phyloP scores from a whole-genome alignment of 2,888 invertebrate species.

The Agrilus biguttatus region DNA sequence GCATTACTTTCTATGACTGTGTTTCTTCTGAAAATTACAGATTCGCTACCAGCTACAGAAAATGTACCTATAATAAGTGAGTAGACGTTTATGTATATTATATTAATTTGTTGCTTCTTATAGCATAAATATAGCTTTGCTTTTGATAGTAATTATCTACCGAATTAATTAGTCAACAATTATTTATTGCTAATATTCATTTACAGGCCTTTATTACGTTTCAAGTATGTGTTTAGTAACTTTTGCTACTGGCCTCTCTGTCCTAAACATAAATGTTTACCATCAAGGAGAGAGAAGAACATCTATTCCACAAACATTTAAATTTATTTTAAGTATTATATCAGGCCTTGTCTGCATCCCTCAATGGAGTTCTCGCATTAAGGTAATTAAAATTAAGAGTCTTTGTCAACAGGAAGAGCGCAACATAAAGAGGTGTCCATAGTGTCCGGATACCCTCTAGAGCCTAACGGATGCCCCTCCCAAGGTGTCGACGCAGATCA shows the following conservation, averaged over 20 bases:
- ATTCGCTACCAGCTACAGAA: constrained; percentile 74
- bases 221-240: constrained; percentile 71
- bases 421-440: too few species aligned
- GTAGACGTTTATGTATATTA: too few species aligned
- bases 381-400: too few species aligned
- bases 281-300: constrained; percentile 69
- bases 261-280: constrained; percentile 73
- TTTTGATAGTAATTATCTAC: neutral
- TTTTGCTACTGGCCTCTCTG: constrained; percentile 66
- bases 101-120: too few species aligned
- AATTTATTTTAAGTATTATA: neutral
- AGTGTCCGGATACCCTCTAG: too few species aligned
- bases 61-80: constrained; percentile 77
- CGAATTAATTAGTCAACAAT: too few species aligned
- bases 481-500: too few species aligned
- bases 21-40: constrained; percentile 75
- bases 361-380: neutral
- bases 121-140: neutral
- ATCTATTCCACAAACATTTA: constrained; percentile 51
- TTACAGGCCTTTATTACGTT: constrained; percentile 65
- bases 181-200: constrained; percentile 11
- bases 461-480: too few species aligned
- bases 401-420: too few species aligned
- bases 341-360: too few species aligned
- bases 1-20: constrained; percentile 81